Conservation (phyloP, 2,113 vertebrate species). For the Gobiocypris rarus region DNA sequence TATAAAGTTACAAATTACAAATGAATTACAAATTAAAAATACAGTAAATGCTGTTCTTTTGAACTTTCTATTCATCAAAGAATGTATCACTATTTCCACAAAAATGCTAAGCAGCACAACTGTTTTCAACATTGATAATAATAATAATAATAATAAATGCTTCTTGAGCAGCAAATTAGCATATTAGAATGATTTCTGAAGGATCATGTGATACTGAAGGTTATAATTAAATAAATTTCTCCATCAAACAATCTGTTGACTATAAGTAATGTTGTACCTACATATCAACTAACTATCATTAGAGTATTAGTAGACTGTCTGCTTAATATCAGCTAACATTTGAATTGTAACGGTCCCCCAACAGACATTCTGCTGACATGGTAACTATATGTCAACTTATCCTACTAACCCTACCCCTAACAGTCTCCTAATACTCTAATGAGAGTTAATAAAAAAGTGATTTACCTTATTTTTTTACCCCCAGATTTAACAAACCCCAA, state of each 20-base stretch:
- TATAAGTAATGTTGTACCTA: too few species aligned
- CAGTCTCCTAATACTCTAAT: too few species aligned
- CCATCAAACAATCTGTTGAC: too few species aligned
- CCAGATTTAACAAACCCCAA: background rate
- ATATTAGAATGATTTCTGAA: background rate
- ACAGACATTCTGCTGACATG: too few species aligned
- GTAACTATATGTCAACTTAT: too few species aligned
- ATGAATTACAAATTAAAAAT: background rate
- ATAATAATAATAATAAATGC: background rate
- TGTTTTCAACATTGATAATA: background rate
- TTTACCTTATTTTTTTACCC: background rate
- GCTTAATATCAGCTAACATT: too few species aligned
- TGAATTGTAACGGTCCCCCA: too few species aligned
- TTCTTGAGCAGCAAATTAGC: background rate
- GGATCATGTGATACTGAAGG: background rate
- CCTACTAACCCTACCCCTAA: too few species aligned
- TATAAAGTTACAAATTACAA: background rate
- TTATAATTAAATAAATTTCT: too few species aligned
- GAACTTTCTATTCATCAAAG: background rate
- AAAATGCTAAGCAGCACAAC: background rate
- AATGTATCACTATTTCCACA: background rate
- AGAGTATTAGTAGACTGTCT: too few species aligned
- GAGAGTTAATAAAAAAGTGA: background rate
- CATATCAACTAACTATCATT: too few species aligned
- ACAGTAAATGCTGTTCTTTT: too few species aligned